phyloP scores from a whole-genome alignment of 2,888 invertebrate species.

The Mongoloraphidia duomilia region DNA sequence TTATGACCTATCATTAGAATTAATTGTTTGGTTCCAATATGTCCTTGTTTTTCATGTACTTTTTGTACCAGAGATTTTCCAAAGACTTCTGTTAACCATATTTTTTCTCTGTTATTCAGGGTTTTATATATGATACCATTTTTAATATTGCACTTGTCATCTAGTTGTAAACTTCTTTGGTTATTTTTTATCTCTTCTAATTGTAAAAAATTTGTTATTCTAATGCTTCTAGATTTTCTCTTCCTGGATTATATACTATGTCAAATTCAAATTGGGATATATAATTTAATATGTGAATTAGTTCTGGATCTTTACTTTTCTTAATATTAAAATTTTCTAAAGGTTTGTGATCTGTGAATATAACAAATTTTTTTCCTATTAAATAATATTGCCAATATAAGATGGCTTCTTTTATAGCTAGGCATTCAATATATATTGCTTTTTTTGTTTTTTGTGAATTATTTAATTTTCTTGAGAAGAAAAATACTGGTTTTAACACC shows the following conservation, averaged over 20 bases:
- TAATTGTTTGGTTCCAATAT: constrained; percentile 7
- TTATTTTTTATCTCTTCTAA: constrained; percentile 8
- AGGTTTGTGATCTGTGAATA: constrained; percentile 13
- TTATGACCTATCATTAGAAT: constrained; percentile 7
- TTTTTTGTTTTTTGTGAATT: constrained; percentile 11
- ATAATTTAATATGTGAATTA: constrained; percentile 8
- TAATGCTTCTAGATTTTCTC: constrained; percentile 11
- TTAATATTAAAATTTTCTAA: constrained; percentile 15
- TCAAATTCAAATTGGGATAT: constrained; percentile 10
- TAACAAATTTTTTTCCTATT: constrained; percentile 12
- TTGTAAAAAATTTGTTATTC: constrained; percentile 5
- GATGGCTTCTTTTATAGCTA: constrained; percentile 15
- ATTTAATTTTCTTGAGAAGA: constrained; percentile 12
- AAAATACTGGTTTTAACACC: constrained; percentile 11
- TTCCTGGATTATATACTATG: constrained; percentile 9
- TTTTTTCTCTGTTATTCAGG: constrained; percentile 6
- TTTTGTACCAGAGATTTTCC: constrained; percentile 7
- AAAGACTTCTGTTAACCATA: constrained; percentile 9
- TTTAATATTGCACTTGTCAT: constrained; percentile 7
- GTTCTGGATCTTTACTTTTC: constrained; percentile 12
- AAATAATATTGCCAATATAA: constrained; percentile 15
- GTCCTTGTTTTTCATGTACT: constrained; percentile 9
- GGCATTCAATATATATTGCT: constrained; percentile 15
- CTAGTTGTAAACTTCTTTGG: constrained; percentile 6
- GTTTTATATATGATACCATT: constrained; percentile 10